Percentiles rank a stretch among this genome's conserved stretches.
Evolutionary conservation across 2,797 vertebrate species (phyloP).

Genomic region (Kryptolebias ocellatus): DNA sequence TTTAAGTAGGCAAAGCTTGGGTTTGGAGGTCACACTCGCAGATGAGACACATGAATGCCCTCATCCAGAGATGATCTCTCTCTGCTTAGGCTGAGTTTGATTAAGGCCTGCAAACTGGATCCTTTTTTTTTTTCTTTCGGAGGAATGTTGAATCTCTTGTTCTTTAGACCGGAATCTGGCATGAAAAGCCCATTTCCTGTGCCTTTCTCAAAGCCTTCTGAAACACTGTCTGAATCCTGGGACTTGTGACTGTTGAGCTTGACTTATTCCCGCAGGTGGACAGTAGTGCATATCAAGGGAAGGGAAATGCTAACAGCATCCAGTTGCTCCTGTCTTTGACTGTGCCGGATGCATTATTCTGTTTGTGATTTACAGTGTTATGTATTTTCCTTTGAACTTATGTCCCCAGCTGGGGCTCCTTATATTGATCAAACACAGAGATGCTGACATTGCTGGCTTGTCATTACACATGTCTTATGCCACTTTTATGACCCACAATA

Average conservation of each 20-base stretch:
- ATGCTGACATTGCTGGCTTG: conserved; percentile 30
- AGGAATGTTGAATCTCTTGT: conserved; percentile 51
- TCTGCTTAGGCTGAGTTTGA: conserved; percentile 57
- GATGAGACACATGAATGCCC: conserved; percentile 54
- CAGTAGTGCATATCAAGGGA: conserved; percentile 26
- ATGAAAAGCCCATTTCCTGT: conserved; percentile 65
- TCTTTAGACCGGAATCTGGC: conserved; percentile 60
- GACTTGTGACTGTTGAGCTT: conserved; percentile 28
- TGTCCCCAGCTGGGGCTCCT: conserved; percentile 17
- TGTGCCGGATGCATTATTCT: conserved; percentile 46
- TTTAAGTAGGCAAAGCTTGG: conserved; percentile 50
- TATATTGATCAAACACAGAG: conserved; percentile 43
- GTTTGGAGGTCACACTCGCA: conserved; percentile 66
- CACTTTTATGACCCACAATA: conserved; percentile 57
- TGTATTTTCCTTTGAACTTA: conserved; percentile 40
- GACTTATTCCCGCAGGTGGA: conserved; percentile 49
- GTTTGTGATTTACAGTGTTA: conserved; percentile 48
- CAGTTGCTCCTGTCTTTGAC: conserved; percentile 17
- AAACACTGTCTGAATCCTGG: conserved; percentile 23
- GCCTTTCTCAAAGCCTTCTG: conserved; percentile 31
- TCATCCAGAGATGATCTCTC: conserved; percentile 41
- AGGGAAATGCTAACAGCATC: conserved; percentile 27
- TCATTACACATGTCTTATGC: conserved; percentile 46
- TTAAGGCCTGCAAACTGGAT: conserved; percentile 54
- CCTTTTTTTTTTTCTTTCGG: conserved; percentile 19